Percentiles rank a stretch among this genome's conserved stretches.
Evolutionary conservation across 53 echinoderm and acorn worm genomes (phyloP).

Genomic region (Antedon mediterranea): DNA sequence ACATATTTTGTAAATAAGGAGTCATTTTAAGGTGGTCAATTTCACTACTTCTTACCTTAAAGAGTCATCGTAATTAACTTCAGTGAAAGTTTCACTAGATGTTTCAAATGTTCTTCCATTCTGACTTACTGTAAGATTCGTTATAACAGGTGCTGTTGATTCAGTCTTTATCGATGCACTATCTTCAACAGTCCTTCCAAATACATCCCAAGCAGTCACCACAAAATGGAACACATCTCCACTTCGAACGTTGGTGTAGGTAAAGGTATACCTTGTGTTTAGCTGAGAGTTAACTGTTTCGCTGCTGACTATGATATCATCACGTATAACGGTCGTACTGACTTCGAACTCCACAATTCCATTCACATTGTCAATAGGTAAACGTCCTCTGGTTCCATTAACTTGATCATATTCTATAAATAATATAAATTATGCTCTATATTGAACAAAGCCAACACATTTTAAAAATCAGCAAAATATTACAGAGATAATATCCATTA

Average conservation of each 20-base stretch:
- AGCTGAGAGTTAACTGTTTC: background rate
- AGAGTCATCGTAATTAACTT: background rate
- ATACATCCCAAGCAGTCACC: background rate
- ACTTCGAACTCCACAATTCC: background rate
- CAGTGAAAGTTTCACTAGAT: background rate
- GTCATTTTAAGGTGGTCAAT: no score
- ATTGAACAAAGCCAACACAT: no score
- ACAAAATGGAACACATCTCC: background rate
- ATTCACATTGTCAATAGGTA: background rate
- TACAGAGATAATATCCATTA: no score
- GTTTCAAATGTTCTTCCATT: background rate
- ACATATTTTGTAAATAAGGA: no score
- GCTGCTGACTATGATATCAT: background rate
- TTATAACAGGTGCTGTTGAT: background rate
- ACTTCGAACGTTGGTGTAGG: background rate
- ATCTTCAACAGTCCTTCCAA: background rate
- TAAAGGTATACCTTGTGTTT: background rate
- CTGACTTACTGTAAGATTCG: background rate
- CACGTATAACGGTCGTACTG: background rate
- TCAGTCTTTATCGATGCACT: background rate
- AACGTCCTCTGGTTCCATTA: background rate
- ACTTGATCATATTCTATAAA: background rate
- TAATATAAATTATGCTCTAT: background rate
- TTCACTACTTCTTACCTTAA: background rate
- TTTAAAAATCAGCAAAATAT: no score